These are phyloP conservation scores for Psilopogon haemacephalus DNA, from an alignment of 2,113 vertebrate species.

Conservation along the genomic window DNA sequence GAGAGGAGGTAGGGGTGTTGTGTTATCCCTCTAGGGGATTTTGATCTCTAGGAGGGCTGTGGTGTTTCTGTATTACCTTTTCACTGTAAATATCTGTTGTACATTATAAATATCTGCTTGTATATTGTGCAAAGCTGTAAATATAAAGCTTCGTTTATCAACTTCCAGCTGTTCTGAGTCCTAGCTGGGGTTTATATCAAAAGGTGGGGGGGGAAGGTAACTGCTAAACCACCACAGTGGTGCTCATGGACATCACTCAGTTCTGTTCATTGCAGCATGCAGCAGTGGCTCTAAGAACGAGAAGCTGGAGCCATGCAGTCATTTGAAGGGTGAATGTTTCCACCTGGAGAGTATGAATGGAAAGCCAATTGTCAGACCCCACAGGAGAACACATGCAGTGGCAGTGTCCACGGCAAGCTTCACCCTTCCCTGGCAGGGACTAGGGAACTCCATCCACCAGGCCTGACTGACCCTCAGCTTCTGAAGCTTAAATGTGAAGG, in stretches of 20 bases:
- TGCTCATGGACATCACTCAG: not conserved
- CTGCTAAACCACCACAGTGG: too few species aligned
- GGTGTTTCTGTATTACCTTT: too few species aligned
- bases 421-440: not conserved
- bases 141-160: too few species aligned
- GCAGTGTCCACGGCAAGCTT: not conserved
- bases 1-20: too few species aligned
- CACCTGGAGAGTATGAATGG: not conserved
- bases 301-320: not conserved
- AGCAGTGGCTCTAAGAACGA: not conserved
- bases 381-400: rapidly evolving
- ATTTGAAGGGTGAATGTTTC: not conserved
- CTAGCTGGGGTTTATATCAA: too few species aligned
- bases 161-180: too few species aligned
- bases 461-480: rapidly evolving
- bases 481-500: not conserved
- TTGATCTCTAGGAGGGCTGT: too few species aligned
- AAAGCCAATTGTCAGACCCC: not conserved
- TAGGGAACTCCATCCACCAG: rapidly evolving
- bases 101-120: too few species aligned
- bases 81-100: too few species aligned
- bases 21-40: too few species aligned
- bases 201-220: too few species aligned
- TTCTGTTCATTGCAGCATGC: not conserved
- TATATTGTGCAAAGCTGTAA: too few species aligned